Conservation (phyloP, 2,113 vertebrate species). For the Brienomyrus brachyistius region DNA sequence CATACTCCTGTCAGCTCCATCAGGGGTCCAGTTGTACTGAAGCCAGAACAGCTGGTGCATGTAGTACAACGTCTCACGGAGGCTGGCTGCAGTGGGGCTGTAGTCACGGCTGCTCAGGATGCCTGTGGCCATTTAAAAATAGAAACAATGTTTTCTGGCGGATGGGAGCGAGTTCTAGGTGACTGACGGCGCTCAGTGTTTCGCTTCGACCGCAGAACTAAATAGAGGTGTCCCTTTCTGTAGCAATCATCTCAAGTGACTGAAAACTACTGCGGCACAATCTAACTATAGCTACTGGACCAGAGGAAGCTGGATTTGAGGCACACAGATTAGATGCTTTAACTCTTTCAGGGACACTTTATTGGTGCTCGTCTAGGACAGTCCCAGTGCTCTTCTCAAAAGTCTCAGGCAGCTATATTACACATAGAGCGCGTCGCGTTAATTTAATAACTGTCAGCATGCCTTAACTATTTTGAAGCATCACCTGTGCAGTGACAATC, state of each 20-base stretch:
- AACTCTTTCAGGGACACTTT: background rate
- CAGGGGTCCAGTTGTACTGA: background rate
- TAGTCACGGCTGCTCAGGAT: background rate
- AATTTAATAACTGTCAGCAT: background rate
- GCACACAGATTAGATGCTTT: background rate
- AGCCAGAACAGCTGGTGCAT: background rate
- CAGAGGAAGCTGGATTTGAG: background rate
- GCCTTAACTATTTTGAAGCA: background rate
- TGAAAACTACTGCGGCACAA: background rate
- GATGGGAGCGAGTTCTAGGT: background rate
- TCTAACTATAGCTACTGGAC: background rate
- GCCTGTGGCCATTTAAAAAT: background rate
- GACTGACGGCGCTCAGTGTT: background rate
- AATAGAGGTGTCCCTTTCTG: background rate
- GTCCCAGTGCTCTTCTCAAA: background rate
- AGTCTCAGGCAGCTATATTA: background rate
- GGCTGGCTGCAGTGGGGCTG: background rate
- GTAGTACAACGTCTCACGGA: background rate
- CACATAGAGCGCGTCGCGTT: too few species aligned
- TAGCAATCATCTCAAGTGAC: background rate
- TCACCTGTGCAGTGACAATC: background rate
- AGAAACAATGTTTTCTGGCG: background rate
- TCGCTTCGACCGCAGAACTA: background rate
- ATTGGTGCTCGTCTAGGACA: background rate
- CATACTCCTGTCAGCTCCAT: background rate